phyloP scores from a whole-genome alignment of 2,888 invertebrate species.

The Malthinus seriepunctatus region DNA sequence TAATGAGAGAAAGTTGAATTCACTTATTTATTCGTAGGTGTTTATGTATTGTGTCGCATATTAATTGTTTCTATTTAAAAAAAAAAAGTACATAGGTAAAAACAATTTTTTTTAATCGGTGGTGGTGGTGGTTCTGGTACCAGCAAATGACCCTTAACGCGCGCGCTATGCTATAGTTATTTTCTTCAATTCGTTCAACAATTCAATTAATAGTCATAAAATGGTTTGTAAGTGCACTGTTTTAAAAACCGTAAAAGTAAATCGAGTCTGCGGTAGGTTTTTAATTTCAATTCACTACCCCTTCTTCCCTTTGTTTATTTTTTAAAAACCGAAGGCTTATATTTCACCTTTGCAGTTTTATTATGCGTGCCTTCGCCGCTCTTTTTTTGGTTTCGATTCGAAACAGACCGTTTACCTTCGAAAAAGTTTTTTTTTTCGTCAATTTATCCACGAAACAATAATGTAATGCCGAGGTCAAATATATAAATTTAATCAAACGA shows the following conservation, averaged over 20 bases:
- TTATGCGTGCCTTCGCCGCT: conserved; percentile 10
- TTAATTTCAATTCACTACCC: conserved; percentile 10
- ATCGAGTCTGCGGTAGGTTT: conserved; percentile 26
- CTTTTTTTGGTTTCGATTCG: conserved; percentile 8
- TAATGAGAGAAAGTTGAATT: conserved; percentile 34
- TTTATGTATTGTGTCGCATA: conserved; percentile 29
- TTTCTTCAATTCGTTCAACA: not conserved
- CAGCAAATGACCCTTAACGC: too few species aligned
- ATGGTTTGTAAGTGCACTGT: conserved; percentile 20
- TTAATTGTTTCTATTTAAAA: conserved; percentile 11
- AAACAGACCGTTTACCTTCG: conserved; percentile 21
- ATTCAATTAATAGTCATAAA: conserved; percentile 22
- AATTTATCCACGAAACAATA: conserved; percentile 24
- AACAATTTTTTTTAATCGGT: too few species aligned
- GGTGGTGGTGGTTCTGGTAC: too few species aligned
- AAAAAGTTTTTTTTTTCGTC: conserved; percentile 15
- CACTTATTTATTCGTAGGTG: conserved; percentile 27
- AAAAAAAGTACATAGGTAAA: too few species aligned
- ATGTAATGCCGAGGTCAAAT: conserved; percentile 18
- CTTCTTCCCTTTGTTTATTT: too few species aligned
- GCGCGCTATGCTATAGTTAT: too few species aligned
- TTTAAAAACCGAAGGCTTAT: conserved; percentile 18
- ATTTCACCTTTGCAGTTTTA: conserved; percentile 15
- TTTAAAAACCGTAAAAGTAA: conserved; percentile 12
- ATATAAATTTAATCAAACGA: conserved; percentile 27